Base-by-base conservation (phyloP, 2,113 vertebrate genomes). In the Xiphophorus hellerii region DNA sequence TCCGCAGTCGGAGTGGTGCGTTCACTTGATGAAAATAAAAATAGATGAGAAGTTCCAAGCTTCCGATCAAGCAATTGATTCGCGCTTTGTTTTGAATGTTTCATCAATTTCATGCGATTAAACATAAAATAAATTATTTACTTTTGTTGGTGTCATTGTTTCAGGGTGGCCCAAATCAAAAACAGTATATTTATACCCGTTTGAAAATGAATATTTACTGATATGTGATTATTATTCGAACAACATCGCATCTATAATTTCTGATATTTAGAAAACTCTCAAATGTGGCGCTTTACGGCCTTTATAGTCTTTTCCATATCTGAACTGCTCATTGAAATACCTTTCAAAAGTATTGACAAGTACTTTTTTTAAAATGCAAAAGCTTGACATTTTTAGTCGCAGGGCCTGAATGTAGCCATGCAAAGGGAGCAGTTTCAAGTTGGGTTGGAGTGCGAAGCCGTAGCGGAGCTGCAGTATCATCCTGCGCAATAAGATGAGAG, bases 401-500 rank as follows among this genome's bases (percentile, higher is more conserved):
- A 25, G 64, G 9, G 0, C 44, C 0, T 89, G 84, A 91, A 90
- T 7, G 82, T 80, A 88, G 75, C 88, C 89, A 1, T 4, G 76
- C 48, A 74, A 78, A 80, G 82, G 83, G 87, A 92, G 84, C 86
- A 80, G 90, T 92, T 95, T 96, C 95, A 97, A 95, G 96, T 94
- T 97, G 95, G 95, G 96, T 96, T 97, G 96, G 92, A 93, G 95
- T 90, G 96, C 91, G 91, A 90, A 88, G 88, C 86, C 89, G 92
- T 90, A 86, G 93, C 30, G 78, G 94, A 95, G 95, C 96, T 96
- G 96, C 96, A 97, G 95, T 95, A 95, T 97, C 96, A 96, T 97
- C 95, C 96, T 97, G 96, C 97, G 96, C 96, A 96, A 94, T 96
- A 94, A 95, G 89, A 81, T 71, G 76, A 85, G 89, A 91, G 85